Conservation (phyloP, 2,888 invertebrate genomes). For the Rhaphigaster nebulosa region DNA sequence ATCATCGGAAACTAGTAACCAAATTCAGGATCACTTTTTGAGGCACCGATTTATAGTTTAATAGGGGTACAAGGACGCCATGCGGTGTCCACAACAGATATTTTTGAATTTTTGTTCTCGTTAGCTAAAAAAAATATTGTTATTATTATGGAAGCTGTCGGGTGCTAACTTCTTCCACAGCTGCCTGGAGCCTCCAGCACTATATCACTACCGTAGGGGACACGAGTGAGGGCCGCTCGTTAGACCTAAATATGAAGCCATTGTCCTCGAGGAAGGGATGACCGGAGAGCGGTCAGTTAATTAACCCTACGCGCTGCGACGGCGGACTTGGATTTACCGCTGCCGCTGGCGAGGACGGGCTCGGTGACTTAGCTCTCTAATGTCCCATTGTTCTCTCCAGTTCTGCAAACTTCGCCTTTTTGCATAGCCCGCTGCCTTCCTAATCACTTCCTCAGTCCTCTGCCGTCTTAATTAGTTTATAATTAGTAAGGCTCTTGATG, state of each 20-base stretch:
- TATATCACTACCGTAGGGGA: neutral
- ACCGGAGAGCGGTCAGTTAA: neutral
- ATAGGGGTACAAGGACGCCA: no score
- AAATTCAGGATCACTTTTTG: no score
- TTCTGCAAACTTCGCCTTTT: neutral
- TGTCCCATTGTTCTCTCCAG: neutral
- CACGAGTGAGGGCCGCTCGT: neutral
- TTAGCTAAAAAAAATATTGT: no score
- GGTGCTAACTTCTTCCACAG: no score
- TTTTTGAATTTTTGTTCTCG: no score
- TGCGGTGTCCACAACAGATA: no score
- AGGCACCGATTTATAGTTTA: no score
- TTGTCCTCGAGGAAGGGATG: neutral
- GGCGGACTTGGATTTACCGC: slow-evolving; percentile 5
- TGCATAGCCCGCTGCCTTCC: slow-evolving; percentile 1
- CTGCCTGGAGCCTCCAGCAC: neutral
- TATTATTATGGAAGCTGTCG: no score
- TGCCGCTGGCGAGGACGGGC: no score
- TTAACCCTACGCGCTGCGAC: no score
- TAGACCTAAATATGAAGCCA: slow-evolving; percentile 22
- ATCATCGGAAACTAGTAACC: no score
- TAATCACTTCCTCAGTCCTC: neutral
- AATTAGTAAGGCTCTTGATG: neutral
- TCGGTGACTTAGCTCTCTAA: no score
- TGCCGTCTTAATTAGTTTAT: slow-evolving; percentile 3